Base-by-base conservation (phyloP, 2,888 invertebrate species). In the Diarsia rubi region DNA sequence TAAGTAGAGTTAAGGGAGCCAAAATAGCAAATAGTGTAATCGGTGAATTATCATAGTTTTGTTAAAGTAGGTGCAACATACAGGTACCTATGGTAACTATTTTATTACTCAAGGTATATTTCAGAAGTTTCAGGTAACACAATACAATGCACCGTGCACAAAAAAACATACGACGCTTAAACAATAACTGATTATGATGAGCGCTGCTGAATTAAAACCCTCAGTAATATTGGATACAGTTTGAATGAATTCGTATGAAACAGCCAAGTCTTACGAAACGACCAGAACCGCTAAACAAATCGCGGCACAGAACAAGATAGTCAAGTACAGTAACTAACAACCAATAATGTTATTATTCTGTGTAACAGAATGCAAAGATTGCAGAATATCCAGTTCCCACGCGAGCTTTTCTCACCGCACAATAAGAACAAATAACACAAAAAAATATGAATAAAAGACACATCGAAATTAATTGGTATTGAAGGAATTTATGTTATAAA, bases 331-430 rank as follows among this genome's bases (percentile, higher is more conserved):
- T 67, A 84, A 75, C 75, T 73, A 83, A 83, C 83, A 70, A 78
- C 87, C 88, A 86, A 89, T 90, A 90, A 89, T 90, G 82, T 88
- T 87, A 91, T 92, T 90, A 90, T 89, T 83, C 85, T 88, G 88
- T 86, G 89, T 89, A 90, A 90, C 89, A 93, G 93, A 94, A 94
- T 93, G 93, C 90, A 90, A 89, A 91, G 93, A 95, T 93, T 94
- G 95, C 93, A 91, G 94, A 89, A 92, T 93, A 92, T 91, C 93
- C 91, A 91, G 94, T 95, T 95, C 94, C 90, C 93, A 92, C 92
- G 88, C 83, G 88, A 82, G 78, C 77, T 85, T 82, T 87, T 86
- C 88, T 70, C 84, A 77, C 77, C 87, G 83, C 86, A 75, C 79
- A 77, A 76, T 71, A 81, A 79, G 77, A 81, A 81, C 74, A 77